Base-by-base conservation (phyloP, 1,140 invertebrate species). In the Euglossa dilemma region DNA sequence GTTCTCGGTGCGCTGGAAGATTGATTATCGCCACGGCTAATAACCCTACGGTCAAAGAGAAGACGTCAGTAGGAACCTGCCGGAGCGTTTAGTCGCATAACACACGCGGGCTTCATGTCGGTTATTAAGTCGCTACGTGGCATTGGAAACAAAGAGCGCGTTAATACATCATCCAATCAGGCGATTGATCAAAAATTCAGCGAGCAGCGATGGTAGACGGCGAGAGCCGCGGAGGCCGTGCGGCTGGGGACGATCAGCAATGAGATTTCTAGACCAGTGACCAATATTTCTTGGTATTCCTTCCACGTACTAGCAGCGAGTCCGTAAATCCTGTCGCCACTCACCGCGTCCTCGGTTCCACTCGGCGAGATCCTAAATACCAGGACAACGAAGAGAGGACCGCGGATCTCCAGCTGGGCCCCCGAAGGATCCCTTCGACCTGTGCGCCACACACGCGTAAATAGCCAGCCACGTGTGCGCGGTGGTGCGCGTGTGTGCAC, bases 311-410 rank as follows among this genome's bases (percentile, higher is more conserved):
- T 71, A 11, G 45, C 72, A 43, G 67, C 83, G 73, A 83, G 78
- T 87, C 89, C 85, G 87, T 90, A 92, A 92, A 91, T 91, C 87
- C 83, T 89, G 88, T 89, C 88, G 64, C 81, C 87, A 81, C 87
- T 83, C 86, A 82, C 67, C 47, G 74, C 86, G 83, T 85, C 81
- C 80, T 85, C 84, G 70, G 77, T 74, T 67, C 77, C 74, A 74
- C 74, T 83, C 84, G 84, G 77, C 87, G 71, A 89, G 89, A 90
- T 92, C 84, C 90, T 87, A 91, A 92, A 92, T 92, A 91, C 85
- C 90, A 89, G 87, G 80, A 84, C 87, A 81, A 74, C 63, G 77
- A 61, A 67, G 77, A 80, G 66, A 80, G 64, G 83, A 71, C 71
- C 84, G 84, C 63, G 71, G 77, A 86, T 90, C 89, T 93, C 91